Base-by-base conservation (phyloP, 2,113 vertebrate species). In the Anolis sagrei region DNA sequence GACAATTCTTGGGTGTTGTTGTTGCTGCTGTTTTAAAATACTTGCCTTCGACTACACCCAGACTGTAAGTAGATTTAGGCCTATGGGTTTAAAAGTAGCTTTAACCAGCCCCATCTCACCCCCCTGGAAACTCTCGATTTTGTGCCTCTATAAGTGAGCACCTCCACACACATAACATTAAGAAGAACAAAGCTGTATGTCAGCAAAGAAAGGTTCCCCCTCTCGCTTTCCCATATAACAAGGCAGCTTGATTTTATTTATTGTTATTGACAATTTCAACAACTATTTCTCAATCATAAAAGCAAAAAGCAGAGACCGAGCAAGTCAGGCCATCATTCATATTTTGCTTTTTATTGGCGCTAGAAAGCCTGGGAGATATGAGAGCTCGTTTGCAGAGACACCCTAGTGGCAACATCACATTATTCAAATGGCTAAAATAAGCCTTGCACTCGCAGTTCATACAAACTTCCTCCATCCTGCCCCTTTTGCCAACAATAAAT, bases 221-320 rank as follows among this genome's bases (percentile, higher is more conserved):
- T 16, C 9, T 0, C 62, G 86, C 88, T 0, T 72, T 84, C 88
- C 66, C 88, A 84, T 90, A 90, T 89, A 91, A 89, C 87, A 76
- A 79, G 84, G 69, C 75, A 85, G 87, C 91, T 92, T 90, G 85
- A 93, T 94, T 93, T 94, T 95, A 93, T 95, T 95, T 95, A 94
- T 95, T 95, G 94, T 93, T 94, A 95, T 93, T 92, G 92, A 90
- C 93, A 92, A 85, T 94, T 94, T 87, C 91, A 80, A 86, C 68
- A 78, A 93, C 92, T 62, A 76, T 89, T 95, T 93, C 92, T 94
- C 92, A 90, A 92, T 94, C 92, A 94, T 94, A 93, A 93, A 94
- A 90, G 93, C 78, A 93, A 89, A 89, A 93, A 94, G 89, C 93
- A 89, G 87, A 39, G 83, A 87, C 21, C 62, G 87, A 73, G 92